Evolutionary conservation across 1,140 invertebrate genomes (phyloP), one percentile per base, ranked within the genome.

Genomic region (Idris sp.): DNA sequence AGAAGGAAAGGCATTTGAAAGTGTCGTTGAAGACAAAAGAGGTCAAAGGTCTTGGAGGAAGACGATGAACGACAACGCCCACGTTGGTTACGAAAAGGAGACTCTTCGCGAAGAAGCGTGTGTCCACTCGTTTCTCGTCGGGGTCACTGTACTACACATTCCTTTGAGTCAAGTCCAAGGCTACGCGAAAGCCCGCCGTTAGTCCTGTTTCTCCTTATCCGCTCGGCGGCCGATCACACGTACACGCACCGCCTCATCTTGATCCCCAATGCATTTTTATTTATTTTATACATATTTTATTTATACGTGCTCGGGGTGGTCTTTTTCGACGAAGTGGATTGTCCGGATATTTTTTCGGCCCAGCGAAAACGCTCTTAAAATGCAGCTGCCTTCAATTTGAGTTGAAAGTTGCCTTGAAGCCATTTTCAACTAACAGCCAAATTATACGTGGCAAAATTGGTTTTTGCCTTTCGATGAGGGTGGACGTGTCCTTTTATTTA

Each of bases 121-220:
- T 79, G 67, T 67, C 41, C 40, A 40, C 22, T 54, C n/a, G 22
- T 25, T 3, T 25, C 3, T 56, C 43, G 79, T 69, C 30, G 40
- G 61, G 80, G 81, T 85, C 83, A 85, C 79, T 85, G 83, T 74
- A 83, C 83, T 79, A 73, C 46, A 67, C 83, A 85, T 84, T 85
- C 83, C 81, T 80, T 67, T 59, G 77, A 83, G 81, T 85, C 83
- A 84, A 85, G 83, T 85, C 82, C 83, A 84, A 84, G 83, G 83
- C 78, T 84, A 84, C 78, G 49, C 36, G 62, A 43, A 35, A 31
- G 40, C 35, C 54, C 22, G 53, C 68, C 61, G 61, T 68, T 75
- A 67, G 67, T 75, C 67, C 72, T 75, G 49, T 54, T 69, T 76
- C 56, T 59, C 71, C 48, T 58, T 61, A 53, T 61, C 54, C 71